phyloP scores from a whole-genome alignment of 2,888 invertebrate species.

The Pteria penguin region DNA sequence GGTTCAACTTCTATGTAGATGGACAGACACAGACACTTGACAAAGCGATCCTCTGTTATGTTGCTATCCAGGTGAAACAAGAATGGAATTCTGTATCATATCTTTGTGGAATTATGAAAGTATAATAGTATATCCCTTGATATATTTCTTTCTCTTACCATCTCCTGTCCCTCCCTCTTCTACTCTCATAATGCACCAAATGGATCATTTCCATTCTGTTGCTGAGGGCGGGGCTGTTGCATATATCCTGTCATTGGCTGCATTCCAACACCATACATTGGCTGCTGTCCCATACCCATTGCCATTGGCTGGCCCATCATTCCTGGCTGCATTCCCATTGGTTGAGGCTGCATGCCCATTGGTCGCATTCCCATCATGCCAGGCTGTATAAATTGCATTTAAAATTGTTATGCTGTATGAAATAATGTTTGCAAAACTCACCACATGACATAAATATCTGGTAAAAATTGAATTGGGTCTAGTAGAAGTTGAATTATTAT shows the following conservation, averaged over 20 bases:
- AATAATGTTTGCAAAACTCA: no score
- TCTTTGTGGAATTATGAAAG: background rate
- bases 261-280: conserved; percentile 10
- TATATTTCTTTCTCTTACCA: background rate
- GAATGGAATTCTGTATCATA: no score
- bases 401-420: no score
- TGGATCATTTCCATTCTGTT: conserved; percentile 67
- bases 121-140: background rate
- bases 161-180: background rate
- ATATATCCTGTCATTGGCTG: conserved; percentile 21
- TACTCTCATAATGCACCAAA: conserved; percentile 74
- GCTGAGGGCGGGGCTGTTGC: conserved; percentile 55
- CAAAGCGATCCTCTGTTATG: no score
- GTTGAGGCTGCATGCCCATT: conserved; percentile 54
- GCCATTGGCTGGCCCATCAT: conserved; percentile 44
- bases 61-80: no score
- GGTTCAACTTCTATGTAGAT: no score
- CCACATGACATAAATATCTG: no score
- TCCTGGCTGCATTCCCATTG: conserved; percentile 44
- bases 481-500: no score
- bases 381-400: conserved; percentile 36
- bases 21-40: no score
- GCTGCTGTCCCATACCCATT: conserved; percentile 37
- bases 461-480: no score
- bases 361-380: conserved; percentile 50